Percentiles rank a stretch among this genome's conserved stretches.
These are phyloP conservation scores for Osmoderma eremita DNA, from an alignment of 2,888 invertebrate species.

Conservation along the genomic window DNA sequence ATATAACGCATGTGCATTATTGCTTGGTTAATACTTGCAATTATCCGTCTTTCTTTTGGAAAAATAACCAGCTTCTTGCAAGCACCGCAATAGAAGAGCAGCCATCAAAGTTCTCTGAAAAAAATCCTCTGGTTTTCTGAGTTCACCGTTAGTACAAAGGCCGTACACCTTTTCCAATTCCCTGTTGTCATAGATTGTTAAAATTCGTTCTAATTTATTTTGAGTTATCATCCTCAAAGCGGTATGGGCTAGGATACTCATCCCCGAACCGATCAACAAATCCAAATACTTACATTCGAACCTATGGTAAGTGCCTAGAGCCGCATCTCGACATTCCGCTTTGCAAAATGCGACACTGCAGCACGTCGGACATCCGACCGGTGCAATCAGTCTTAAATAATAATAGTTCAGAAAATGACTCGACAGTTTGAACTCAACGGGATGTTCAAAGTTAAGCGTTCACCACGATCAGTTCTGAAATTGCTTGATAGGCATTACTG, in stretches of 20 bases:
- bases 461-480: too few species aligned
- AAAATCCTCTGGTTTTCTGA: slow-evolving; percentile 74
- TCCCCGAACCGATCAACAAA: slow-evolving; percentile 78
- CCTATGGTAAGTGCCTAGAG: slow-evolving; percentile 74
- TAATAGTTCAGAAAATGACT: too few species aligned
- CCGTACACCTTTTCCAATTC: slow-evolving; percentile 67
- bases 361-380: slow-evolving; percentile 78
- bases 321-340: slow-evolving; percentile 71
- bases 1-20: not conserved
- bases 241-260: slow-evolving; percentile 81
- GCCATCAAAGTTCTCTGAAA: slow-evolving; percentile 82
- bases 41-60: slow-evolving; percentile 56
- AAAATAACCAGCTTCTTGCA: slow-evolving; percentile 77
- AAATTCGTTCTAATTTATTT: slow-evolving; percentile 65
- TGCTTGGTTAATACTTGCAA: slow-evolving; percentile 50
- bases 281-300: slow-evolving; percentile 81
- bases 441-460: slow-evolving; percentile 17
- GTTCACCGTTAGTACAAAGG: slow-evolving; percentile 73
- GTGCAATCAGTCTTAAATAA: slow-evolving; percentile 68
- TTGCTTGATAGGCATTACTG: too few species aligned
- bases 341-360: slow-evolving; percentile 83
- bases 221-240: slow-evolving; percentile 83
- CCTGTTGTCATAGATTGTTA: slow-evolving; percentile 65
- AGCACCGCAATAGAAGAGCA: slow-evolving; percentile 76
- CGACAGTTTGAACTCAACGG: not conserved